These are phyloP conservation scores for Tetramorium simillimum DNA, from an alignment of 1,140 invertebrate genomes.

Conservation along the genomic window DNA sequence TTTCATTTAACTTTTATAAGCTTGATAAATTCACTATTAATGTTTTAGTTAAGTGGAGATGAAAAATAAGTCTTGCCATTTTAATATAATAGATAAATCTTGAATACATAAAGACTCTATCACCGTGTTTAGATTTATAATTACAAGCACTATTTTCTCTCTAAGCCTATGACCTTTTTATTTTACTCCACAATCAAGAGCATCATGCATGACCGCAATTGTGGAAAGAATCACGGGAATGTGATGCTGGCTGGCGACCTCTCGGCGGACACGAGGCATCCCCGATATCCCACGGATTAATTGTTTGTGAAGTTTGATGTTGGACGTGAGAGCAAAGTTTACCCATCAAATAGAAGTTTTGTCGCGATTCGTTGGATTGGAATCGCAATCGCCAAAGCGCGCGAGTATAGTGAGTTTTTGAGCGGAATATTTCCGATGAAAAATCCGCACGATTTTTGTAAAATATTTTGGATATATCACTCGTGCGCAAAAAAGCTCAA, in stretches of 20 bases:
- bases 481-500: background rate
- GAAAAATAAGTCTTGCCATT: background rate
- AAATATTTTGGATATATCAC: slow-evolving; percentile 24
- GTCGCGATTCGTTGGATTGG: slow-evolving; percentile 34
- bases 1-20: background rate
- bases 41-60: background rate
- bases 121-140: background rate
- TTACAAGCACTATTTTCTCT: background rate
- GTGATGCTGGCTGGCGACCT: background rate
- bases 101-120: background rate
- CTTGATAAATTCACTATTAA: background rate
- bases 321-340: slow-evolving; percentile 41
- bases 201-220: background rate
- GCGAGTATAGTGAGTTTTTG: slow-evolving; percentile 7
- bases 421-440: background rate
- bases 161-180: background rate
- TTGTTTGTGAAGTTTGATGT: slow-evolving; percentile 45
- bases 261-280: background rate
- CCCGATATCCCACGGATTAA: slow-evolving; percentile 46
- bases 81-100: background rate
- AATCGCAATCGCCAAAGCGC: slow-evolving; percentile 33
- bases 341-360: slow-evolving; percentile 48
- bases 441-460: slow-evolving; percentile 29
- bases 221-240: slow-evolving; percentile 16
- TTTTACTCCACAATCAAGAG: background rate